These are phyloP conservation scores for Ormia ochracea DNA, from an alignment of 2,888 invertebrate genomes.

Conservation along the genomic window DNA sequence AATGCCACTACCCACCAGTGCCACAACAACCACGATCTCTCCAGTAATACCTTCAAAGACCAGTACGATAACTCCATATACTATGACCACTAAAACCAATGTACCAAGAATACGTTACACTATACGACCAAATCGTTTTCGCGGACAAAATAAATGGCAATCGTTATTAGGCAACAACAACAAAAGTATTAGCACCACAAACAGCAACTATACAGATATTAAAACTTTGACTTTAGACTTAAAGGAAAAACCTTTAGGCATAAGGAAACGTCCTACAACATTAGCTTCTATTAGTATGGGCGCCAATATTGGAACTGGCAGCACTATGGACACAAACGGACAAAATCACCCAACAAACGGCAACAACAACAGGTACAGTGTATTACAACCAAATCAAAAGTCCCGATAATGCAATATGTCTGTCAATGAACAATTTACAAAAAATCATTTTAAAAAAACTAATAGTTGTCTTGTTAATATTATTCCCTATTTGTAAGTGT, in stretches of 20 bases:
- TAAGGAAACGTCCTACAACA: slow-evolving; percentile 66
- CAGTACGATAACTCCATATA: slow-evolving; percentile 46
- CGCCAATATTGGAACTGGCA: slow-evolving; percentile 64
- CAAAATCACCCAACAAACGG: slow-evolving; percentile 61
- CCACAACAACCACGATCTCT: slow-evolving; percentile 32
- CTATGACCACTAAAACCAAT: slow-evolving; percentile 77
- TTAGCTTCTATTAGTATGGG: slow-evolving; percentile 62
- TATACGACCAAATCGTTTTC: slow-evolving; percentile 76
- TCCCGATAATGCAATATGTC: background rate
- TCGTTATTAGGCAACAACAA: slow-evolving; percentile 67
- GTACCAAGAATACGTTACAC: slow-evolving; percentile 73
- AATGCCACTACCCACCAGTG: slow-evolving; percentile 14
- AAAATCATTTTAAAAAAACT: background rate
- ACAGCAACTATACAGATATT: slow-evolving; percentile 72
- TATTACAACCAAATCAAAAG: slow-evolving; percentile 37
- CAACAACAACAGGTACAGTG: slow-evolving; percentile 70
- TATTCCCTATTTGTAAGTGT: slow-evolving; percentile 21
- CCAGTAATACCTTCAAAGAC: slow-evolving; percentile 44
- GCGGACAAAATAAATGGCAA: slow-evolving; percentile 77
- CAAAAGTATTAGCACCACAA: slow-evolving; percentile 63
- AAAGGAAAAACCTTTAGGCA: slow-evolving; percentile 40
- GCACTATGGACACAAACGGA: slow-evolving; percentile 67
- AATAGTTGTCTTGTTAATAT: slow-evolving; percentile 47
- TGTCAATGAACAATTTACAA: background rate
- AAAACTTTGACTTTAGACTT: slow-evolving; percentile 75